Base-by-base conservation (phyloP, 2,888 invertebrate genomes). In the Ypsolopha scabrella region DNA sequence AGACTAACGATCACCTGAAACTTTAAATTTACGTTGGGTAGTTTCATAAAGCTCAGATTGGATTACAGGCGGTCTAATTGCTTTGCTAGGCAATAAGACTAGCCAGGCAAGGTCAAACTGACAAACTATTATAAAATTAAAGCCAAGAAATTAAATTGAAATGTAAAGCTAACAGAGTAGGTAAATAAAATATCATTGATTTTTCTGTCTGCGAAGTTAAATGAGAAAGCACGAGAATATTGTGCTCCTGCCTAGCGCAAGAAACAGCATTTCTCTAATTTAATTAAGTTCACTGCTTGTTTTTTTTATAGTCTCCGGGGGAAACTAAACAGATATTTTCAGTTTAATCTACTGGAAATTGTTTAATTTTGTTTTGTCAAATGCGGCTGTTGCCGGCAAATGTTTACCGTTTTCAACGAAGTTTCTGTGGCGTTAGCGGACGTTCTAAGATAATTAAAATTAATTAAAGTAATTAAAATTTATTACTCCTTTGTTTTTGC, bases 121-220 rank as follows among this genome's bases (percentile, higher is more conserved):
- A 24, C 24, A 24, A n/a, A n/a, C n/a, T n/a, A 24, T 24, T 3
- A 24, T 24, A 24, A 3, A 24, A 24, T 24, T 24, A 24, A 24
- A 24, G 55, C 56, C 57, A 58, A 55, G 56, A 64, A 67, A 65
- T 63, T 63, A 58, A 67, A 68, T 62, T 55, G 58, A 58, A 60
- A 43, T 43, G 43, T 7, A 4, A 43, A 7, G 6, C 14, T 43
- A 13, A 11, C 39, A 39, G 11, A 39, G 39, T 39, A 62, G 57
- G 58, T 59, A 55, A 57, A 63, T 61, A 61, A 61, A 58, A 56
- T 24, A 4, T 24, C 24, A 4, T 24, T 51, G 52, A 57, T 62
- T 60, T 62, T 62, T 57, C 62, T 60, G 66, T 70, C 66, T 65
- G 67, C 59, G 54, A 70, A 72, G 64, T 72, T 73, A 70, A 75